phyloP scores from a whole-genome alignment of 2,113 vertebrate species.

The Oncorhynchus nerka region DNA sequence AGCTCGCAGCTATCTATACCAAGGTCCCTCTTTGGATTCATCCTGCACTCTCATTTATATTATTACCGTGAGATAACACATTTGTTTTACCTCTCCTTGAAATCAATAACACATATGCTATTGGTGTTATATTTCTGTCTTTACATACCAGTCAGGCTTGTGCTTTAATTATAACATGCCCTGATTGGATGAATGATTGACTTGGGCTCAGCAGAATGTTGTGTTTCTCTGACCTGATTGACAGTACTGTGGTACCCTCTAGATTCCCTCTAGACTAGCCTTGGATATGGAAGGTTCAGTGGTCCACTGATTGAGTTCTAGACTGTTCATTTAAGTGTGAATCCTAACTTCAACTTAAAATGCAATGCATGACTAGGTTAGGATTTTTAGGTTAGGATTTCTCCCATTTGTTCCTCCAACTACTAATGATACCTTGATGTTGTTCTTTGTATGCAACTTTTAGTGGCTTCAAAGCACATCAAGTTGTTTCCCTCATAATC shows the following conservation, averaged over 20 bases:
- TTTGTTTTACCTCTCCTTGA: slow-evolving; percentile 35
- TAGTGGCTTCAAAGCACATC: slow-evolving; percentile 41
- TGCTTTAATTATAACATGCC: slow-evolving; percentile 67
- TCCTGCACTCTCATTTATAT: slow-evolving; percentile 24
- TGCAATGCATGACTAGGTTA: no score
- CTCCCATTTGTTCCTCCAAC: neutral
- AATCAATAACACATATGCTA: slow-evolving; percentile 44
- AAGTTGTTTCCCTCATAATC: neutral
- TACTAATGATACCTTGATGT: neutral
- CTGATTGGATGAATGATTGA: slow-evolving; percentile 64
- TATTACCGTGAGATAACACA: neutral
- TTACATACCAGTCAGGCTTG: slow-evolving; percentile 61
- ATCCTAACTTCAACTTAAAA: neutral
- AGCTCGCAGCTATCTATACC: neutral
- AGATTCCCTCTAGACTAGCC: slow-evolving; percentile 55
- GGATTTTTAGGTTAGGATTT: no score
- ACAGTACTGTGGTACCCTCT: neutral
- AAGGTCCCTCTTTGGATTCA: slow-evolving; percentile 4
- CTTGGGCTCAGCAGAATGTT: slow-evolving; percentile 22
- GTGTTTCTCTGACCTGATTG: slow-evolving; percentile 24
- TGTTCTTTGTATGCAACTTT: slow-evolving; percentile 19
- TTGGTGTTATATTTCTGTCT: slow-evolving; percentile 25
- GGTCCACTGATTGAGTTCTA: slow-evolving; percentile 44
- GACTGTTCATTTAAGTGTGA: slow-evolving; percentile 50
- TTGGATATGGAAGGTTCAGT: slow-evolving; percentile 45